These are phyloP conservation scores for Bujurquina vittata DNA, from an alignment of 2,113 vertebrate species.

Conservation along the genomic window DNA sequence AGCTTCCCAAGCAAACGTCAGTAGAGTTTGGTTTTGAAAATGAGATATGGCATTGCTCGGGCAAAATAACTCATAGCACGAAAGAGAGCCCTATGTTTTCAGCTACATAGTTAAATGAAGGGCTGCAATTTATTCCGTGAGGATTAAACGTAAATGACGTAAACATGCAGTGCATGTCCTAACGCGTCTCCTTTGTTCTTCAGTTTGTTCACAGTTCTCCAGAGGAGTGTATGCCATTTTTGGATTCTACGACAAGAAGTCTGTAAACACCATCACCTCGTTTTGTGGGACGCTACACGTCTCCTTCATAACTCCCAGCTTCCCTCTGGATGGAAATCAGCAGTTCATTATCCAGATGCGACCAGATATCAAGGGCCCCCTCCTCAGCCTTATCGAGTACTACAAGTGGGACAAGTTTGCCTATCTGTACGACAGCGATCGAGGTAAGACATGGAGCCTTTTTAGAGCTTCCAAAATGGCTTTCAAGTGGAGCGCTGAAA, in stretches of 20 bases:
- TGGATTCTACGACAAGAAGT: conserved; percentile 99
- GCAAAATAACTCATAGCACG: neutral
- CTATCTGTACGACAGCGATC: conserved; percentile 97
- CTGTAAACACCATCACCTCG: conserved; percentile 98
- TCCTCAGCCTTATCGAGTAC: conserved; percentile 97
- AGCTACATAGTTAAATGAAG: neutral
- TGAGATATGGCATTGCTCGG: neutral
- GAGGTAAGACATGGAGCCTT: conserved; percentile 82
- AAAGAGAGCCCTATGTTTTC: neutral
- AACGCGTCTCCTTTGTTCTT: neutral
- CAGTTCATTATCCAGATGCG: conserved; percentile 99
- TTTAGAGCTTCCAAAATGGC: neutral
- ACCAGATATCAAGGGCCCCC: conserved; percentile 96
- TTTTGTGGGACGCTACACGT: conserved; percentile 98
- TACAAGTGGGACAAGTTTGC: conserved; percentile 99
- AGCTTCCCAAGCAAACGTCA: neutral
- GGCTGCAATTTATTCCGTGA: neutral
- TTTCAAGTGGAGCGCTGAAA: neutral
- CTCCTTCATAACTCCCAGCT: conserved; percentile 98
- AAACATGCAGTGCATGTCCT: neutral
- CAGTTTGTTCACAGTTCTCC: conserved; percentile 99
- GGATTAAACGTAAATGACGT: neutral
- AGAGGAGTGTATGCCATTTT: conserved; percentile 99
- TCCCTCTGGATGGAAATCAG: conserved; percentile 95
- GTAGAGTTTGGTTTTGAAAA: neutral